A percentile compares a stretch with the other conserved stretches of the same genome.
Evolutionary conservation across 2,113 vertebrate species (phyloP).

Genomic region (Thermophis baileyi): DNA sequence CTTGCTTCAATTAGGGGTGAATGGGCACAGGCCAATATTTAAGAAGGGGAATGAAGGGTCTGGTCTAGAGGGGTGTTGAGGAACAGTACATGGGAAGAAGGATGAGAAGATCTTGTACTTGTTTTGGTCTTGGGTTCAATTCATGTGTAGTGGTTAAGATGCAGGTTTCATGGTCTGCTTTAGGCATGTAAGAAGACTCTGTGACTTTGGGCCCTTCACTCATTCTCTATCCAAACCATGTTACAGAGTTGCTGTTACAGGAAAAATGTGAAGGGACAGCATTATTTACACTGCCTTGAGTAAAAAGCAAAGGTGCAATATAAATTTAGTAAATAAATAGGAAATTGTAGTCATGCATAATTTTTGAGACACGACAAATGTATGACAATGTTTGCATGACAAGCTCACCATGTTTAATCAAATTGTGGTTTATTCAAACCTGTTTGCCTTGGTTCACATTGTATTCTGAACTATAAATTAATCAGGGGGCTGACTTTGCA

Average conservation of each 20-base stretch:
- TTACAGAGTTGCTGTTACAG: neutral
- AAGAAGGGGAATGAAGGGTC: neutral
- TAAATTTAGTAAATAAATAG: neutral
- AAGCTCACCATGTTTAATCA: neutral
- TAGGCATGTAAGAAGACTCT: neutral
- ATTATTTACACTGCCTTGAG: neutral
- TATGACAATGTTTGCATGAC: neutral
- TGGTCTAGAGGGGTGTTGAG: neutral
- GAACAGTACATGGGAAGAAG: neutral
- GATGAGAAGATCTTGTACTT: neutral
- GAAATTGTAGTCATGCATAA: neutral
- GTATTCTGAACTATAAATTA: neutral
- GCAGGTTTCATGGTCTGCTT: neutral
- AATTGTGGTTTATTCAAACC: neutral
- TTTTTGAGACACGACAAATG: neutral
- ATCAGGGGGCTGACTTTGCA: neutral
- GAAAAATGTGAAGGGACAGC: neutral
- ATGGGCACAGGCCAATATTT: neutral
- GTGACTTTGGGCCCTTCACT: neutral
- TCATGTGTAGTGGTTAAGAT: neutral
- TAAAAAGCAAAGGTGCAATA: neutral
- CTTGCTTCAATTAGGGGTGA: slow-evolving; percentile 15
- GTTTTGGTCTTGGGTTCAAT: neutral
- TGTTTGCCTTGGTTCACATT: neutral
- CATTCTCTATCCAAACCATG: neutral